Conservation (phyloP, 2,888 invertebrate genomes). For the Carterocephalus palaemon region DNA sequence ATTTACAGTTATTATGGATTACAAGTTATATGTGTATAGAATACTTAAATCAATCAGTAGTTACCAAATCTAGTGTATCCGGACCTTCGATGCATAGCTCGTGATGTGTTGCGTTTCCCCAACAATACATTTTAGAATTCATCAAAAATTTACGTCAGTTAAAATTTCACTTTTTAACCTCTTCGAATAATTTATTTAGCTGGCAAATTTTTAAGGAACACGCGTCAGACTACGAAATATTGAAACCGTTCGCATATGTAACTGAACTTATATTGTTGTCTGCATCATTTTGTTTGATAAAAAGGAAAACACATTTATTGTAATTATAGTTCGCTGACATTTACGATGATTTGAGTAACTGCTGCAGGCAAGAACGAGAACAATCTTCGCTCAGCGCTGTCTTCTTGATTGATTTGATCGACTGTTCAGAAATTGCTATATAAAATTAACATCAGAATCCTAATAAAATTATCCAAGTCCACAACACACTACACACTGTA, state of each 20-base stretch:
- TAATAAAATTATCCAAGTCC: too few relatives aligned
- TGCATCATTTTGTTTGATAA: slow-evolving; percentile 12
- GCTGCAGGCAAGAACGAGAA: slow-evolving; percentile 50
- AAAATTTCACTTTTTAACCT: slow-evolving; percentile 52
- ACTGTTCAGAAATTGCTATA: too few relatives aligned
- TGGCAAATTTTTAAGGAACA: neutral
- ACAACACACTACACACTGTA: too few relatives aligned
- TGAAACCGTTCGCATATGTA: neutral
- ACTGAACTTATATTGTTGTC: slow-evolving; percentile 10
- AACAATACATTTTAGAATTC: slow-evolving; percentile 67
- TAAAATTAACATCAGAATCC: too few relatives aligned
- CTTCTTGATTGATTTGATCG: slow-evolving; percentile 35
- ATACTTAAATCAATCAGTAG: slow-evolving; percentile 32
- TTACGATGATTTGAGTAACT: slow-evolving; percentile 19
- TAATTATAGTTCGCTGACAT: too few relatives aligned
- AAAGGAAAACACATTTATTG: slow-evolving; percentile 22
- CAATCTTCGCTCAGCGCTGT: too few relatives aligned
- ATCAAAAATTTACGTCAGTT: slow-evolving; percentile 27
- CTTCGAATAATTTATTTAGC: slow-evolving; percentile 31
- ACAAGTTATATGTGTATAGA: too few relatives aligned
- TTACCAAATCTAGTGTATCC: slow-evolving; percentile 62
- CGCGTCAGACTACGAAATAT: neutral
- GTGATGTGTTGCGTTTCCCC: slow-evolving; percentile 74
- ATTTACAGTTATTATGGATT: too few relatives aligned
- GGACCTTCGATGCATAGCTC: slow-evolving; percentile 67